Conservation (phyloP, 1,140 invertebrate genomes). For the Paraescarpia echinospica region DNA sequence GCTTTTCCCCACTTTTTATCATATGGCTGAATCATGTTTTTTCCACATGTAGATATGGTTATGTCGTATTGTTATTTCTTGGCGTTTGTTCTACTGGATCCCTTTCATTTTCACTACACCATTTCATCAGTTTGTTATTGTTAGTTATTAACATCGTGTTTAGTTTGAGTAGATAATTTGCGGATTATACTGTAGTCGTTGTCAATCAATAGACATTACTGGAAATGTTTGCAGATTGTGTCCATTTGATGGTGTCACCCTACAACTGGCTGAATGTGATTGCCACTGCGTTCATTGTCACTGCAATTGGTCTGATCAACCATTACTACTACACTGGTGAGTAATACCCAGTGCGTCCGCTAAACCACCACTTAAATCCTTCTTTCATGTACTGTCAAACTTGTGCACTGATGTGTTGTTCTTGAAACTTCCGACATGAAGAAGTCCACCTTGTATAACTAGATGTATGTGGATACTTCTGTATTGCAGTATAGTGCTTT, state of each 20-base stretch:
- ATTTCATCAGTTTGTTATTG: neutral
- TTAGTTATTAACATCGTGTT: neutral
- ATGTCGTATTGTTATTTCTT: no score
- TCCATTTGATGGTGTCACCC: neutral
- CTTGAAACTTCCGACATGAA: no score
- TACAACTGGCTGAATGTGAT: neutral
- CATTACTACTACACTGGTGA: neutral
- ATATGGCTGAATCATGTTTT: neutral
- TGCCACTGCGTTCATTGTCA: neutral
- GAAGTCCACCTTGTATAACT: no score
- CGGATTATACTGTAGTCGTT: neutral
- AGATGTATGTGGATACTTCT: no score
- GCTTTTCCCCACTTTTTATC: neutral
- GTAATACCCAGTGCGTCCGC: neutral
- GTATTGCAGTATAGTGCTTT: no score
- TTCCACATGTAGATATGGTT: no score
- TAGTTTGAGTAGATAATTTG: neutral
- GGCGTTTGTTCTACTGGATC: no score
- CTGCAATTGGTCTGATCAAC: neutral
- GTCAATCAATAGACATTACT: neutral
- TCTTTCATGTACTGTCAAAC: neutral
- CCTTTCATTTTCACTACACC: no score
- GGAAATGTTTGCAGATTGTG: neutral
- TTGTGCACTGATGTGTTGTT: neutral
- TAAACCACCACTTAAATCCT: neutral